Evolutionary conservation across 2,888 invertebrate species (phyloP).

Genomic region (Melanostoma mellinum): DNA sequence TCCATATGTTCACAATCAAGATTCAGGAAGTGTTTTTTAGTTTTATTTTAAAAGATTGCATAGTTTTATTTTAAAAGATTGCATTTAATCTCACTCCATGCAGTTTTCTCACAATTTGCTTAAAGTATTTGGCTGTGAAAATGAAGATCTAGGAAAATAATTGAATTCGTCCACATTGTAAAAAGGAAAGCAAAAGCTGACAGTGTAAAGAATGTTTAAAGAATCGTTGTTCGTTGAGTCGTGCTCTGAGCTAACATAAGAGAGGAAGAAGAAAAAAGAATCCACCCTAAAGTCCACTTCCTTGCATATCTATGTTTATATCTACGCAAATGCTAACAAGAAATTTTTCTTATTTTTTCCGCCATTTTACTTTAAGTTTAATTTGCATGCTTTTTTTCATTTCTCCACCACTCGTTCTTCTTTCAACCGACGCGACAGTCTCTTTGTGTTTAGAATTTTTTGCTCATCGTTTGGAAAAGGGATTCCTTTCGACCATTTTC

Average conservation of each 20-base stretch:
- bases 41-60: no score
- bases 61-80: no score
- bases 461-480: conserved; percentile 39
- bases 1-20: not conserved
- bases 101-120: no score
- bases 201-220: conserved; percentile 47
- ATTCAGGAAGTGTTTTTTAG: no score
- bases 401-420: not conserved
- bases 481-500: conserved; percentile 61
- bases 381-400: conserved; percentile 23
- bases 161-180: no score
- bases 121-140: not conserved
- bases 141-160: not conserved
- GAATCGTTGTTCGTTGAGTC: conserved; percentile 51
- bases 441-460: conserved; percentile 29
- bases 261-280: conserved; percentile 38
- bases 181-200: conserved; percentile 12
- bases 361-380: conserved; percentile 56
- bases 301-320: conserved; percentile 3
- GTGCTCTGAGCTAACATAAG: not conserved
- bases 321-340: conserved; percentile 7
- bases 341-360: conserved; percentile 38
- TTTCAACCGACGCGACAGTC: conserved; percentile 21
- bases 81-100: no score
- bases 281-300: conserved; percentile 51